phyloP scores from a whole-genome alignment of 1,140 invertebrate species.

The Eurosta solidaginis region DNA sequence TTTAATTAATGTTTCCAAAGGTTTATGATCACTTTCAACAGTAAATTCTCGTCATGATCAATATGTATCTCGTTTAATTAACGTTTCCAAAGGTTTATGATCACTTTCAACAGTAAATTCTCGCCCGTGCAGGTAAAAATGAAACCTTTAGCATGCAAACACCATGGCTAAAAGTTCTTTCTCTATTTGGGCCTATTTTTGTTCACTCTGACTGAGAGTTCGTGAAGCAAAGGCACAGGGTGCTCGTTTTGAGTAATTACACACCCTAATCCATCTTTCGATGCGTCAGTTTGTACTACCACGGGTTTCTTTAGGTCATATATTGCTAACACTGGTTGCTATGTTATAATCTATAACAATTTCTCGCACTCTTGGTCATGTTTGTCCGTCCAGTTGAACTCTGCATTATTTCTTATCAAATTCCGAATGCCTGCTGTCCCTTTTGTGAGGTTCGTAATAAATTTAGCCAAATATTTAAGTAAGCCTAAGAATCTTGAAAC shows the following conservation, averaged over 20 bases:
- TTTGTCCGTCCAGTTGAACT: constrained; percentile 40
- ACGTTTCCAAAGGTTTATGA: too few species aligned
- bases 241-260: constrained; percentile 30
- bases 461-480: constrained; percentile 23
- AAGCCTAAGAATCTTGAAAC: constrained; percentile 32
- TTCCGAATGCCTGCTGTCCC: constrained; percentile 36
- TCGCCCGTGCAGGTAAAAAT: too few species aligned
- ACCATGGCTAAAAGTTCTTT: too few species aligned
- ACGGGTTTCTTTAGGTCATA: constrained; percentile 33
- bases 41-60: too few species aligned
- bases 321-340: constrained; percentile 37
- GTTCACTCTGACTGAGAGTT: not conserved
- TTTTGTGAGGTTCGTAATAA: constrained; percentile 41
- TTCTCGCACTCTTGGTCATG: constrained; percentile 35
- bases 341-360: constrained; percentile 37
- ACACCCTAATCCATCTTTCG: too few species aligned
- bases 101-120: too few species aligned
- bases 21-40: too few species aligned
- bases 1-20: too few species aligned
- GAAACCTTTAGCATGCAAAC: constrained; percentile 43
- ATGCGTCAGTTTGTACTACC: too few species aligned
- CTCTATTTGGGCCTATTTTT: too few species aligned
- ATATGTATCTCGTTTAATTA: too few species aligned
- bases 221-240: not conserved
- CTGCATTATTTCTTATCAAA: constrained; percentile 39